Evolutionary conservation across 2,113 vertebrate species (phyloP).

Genomic region (Montifringilla adamsi): DNA sequence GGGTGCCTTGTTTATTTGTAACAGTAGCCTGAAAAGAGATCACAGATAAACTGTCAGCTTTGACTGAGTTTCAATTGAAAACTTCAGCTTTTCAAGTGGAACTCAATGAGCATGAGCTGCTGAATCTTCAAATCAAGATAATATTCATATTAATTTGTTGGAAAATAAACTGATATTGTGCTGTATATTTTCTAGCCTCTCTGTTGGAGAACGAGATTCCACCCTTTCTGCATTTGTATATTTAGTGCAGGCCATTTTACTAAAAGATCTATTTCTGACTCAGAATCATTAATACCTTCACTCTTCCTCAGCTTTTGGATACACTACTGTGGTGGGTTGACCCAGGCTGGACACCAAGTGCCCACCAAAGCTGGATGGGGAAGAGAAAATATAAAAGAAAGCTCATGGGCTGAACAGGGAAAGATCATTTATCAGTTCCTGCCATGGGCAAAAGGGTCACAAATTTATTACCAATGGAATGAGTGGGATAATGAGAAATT

Average conservation of each 20-base stretch:
- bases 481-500: neutral
- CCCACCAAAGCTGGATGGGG: neutral
- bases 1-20: neutral
- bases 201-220: neutral
- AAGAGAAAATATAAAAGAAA: neutral
- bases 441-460: neutral
- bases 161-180: neutral
- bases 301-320: neutral
- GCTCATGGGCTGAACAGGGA: neutral
- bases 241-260: neutral
- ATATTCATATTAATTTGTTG: neutral
- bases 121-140: neutral
- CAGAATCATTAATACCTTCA: neutral
- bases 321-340: neutral
- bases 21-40: neutral
- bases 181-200: neutral
- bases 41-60: neutral
- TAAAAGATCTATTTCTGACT: neutral
- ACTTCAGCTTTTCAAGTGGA: neutral
- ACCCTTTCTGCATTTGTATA: fast-evolving
- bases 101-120: neutral
- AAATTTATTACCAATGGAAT: neutral
- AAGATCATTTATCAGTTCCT: neutral
- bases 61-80: neutral
- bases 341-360: neutral